Percentiles rank a stretch among this genome's conserved stretches.
These are phyloP conservation scores for Mormyrus lacerda DNA, from an alignment of 2,113 vertebrate genomes.

Conservation along the genomic window DNA sequence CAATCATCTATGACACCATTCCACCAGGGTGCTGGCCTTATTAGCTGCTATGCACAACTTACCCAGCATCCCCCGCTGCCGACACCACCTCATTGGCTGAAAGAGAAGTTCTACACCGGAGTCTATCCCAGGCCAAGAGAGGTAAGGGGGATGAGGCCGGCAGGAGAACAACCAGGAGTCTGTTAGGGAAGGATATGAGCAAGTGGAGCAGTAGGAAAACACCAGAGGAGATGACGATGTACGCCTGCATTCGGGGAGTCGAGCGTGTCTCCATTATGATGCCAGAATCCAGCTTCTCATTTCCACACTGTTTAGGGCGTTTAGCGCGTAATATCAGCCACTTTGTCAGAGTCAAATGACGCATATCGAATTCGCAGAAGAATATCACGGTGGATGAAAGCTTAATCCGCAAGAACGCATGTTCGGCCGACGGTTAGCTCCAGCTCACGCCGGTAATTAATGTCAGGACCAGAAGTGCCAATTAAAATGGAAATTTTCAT, in stretches of 20 bases:
- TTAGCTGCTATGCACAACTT: not conserved
- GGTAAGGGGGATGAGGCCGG: not conserved
- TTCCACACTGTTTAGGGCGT: conserved; percentile 44
- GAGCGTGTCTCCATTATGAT: conserved; percentile 49
- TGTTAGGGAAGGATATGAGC: not conserved
- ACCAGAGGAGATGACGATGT: not conserved
- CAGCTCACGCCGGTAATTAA: conserved; percentile 37
- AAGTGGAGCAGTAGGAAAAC: not conserved
- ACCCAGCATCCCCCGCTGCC: not conserved
- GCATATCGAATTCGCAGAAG: conserved; percentile 44
- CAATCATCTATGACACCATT: not conserved
- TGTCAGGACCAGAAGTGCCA: conserved; percentile 24
- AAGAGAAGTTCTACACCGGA: not conserved
- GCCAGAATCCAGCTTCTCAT: conserved; percentile 48
- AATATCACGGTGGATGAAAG: conserved; percentile 53
- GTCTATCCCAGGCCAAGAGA: not conserved
- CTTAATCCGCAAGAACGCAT: conserved; percentile 37
- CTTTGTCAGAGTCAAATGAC: conserved; percentile 59
- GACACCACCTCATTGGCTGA: not conserved
- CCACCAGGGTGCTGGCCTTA: not conserved
- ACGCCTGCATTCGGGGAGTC: not conserved
- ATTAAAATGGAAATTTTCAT: conserved; percentile 29
- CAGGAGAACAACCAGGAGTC: not conserved
- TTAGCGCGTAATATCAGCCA: conserved; percentile 48
- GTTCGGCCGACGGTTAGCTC: conserved; percentile 40